A percentile compares a stretch with the other conserved stretches of the same genome.
Evolutionary conservation across 2,797 vertebrate genomes (phyloP).

Genomic region (Enteromius argenteus): DNA sequence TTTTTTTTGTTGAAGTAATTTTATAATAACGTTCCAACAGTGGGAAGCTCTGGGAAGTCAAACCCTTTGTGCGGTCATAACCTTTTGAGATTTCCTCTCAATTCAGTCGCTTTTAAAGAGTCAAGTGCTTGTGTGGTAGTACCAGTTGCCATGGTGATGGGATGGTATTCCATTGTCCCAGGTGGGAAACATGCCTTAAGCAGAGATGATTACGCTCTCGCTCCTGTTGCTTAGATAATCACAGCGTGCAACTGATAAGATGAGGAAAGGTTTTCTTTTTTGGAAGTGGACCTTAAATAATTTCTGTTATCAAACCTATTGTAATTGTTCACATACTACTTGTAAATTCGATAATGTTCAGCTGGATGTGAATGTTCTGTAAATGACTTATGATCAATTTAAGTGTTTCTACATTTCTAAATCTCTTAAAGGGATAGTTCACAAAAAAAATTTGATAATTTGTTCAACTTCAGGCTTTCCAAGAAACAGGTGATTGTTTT

Average conservation of each 20-base stretch:
- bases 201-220: conserved; percentile 80
- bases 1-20: conserved; percentile 52
- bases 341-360: neutral
- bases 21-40: conserved; percentile 77
- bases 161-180: conserved; percentile 81
- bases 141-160: conserved; percentile 79
- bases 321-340: neutral
- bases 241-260: conserved; percentile 45
- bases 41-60: conserved; percentile 72
- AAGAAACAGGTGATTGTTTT: neutral
- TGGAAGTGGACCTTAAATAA: conserved; percentile 16
- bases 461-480: neutral
- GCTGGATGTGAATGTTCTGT: neutral
- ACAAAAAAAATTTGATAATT: neutral
- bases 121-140: conserved; percentile 72
- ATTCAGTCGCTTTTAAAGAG: conserved; percentile 71
- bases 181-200: conserved; percentile 80
- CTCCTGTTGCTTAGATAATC: conserved; percentile 85
- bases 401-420: neutral
- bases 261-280: conserved; percentile 15
- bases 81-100: conserved; percentile 73
- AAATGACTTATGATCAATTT: neutral
- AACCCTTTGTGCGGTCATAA: conserved; percentile 73
- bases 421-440: neutral
- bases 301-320: conserved; percentile 23